These are phyloP conservation scores for Thalassoma bifasciatum DNA, from an alignment of 2,113 vertebrate genomes.

Conservation along the genomic window DNA sequence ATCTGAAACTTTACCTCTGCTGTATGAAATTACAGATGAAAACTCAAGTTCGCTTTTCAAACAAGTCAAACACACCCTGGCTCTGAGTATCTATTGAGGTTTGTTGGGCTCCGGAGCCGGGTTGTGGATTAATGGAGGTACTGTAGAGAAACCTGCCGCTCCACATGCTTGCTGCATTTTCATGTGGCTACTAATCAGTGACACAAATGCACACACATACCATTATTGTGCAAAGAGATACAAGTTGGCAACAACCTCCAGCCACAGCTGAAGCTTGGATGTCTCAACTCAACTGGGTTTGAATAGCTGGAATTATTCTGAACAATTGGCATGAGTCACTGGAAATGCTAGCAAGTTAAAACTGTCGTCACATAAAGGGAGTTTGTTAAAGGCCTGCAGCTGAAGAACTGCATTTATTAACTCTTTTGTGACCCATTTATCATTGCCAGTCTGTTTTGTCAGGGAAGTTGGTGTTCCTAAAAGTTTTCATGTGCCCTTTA, in stretches of 20 bases:
- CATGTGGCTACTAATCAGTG: not conserved
- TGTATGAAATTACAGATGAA: not conserved
- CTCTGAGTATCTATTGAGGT: not conserved
- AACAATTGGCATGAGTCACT: slow-evolving; percentile 13
- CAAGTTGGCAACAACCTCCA: slow-evolving; percentile 2
- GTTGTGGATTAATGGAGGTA: not conserved
- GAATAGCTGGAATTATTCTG: slow-evolving; percentile 1
- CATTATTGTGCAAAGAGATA: not conserved
- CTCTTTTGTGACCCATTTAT: not conserved
- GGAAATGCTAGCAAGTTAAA: not conserved
- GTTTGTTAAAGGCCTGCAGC: not conserved
- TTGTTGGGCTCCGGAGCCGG: not conserved
- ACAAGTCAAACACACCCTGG: slow-evolving; percentile 33
- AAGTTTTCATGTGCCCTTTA: too few species aligned
- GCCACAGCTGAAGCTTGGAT: not conserved
- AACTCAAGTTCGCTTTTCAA: not conserved
- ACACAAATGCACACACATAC: not conserved
- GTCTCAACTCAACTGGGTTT: not conserved
- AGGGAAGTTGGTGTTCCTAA: too few species aligned
- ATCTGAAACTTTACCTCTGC: not conserved
- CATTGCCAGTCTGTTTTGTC: not conserved
- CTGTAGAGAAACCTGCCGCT: slow-evolving; percentile 55
- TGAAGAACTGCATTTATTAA: not conserved
- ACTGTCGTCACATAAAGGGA: not conserved
- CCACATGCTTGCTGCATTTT: slow-evolving; percentile 45